Percentiles rank a stretch among this genome's conserved stretches.
phyloP scores from a whole-genome alignment of 2,113 vertebrate genomes.

The Poeciliopsis retropinna region DNA sequence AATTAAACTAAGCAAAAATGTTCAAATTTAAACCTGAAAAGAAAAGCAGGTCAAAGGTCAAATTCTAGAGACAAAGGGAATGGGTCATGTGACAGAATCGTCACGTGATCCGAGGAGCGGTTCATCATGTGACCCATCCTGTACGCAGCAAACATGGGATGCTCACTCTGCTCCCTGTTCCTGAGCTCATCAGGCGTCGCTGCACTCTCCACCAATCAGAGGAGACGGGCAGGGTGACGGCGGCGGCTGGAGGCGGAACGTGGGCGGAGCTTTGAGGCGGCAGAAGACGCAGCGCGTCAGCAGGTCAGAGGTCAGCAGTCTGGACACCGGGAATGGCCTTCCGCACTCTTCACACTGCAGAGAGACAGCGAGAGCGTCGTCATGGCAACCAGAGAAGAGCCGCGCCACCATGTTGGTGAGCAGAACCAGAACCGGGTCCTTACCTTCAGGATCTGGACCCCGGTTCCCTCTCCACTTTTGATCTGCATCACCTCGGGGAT shows the following conservation, averaged over 20 bases:
- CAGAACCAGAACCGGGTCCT: no score
- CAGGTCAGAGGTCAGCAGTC: constrained; percentile 39
- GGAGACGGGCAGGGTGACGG: constrained; percentile 1
- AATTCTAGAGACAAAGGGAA: no score
- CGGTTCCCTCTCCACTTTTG: constrained; percentile 45
- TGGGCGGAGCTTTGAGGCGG: constrained; percentile 39
- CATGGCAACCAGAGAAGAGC: not conserved
- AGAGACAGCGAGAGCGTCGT: no score
- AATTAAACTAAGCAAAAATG: no score
- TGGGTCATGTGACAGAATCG: not conserved
- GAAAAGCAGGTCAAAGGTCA: no score
- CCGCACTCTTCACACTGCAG: constrained; percentile 64
- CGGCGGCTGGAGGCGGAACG: constrained; percentile 26
- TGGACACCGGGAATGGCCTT: constrained; percentile 41
- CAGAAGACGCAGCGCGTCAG: constrained; percentile 62
- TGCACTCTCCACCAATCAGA: no score
- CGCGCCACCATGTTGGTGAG: no score
- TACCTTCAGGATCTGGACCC: constrained; percentile 49
- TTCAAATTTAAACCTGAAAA: no score
- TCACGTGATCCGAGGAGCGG: not conserved
- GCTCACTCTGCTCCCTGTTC: no score
- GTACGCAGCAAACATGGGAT: no score
- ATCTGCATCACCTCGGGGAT: constrained; percentile 69
- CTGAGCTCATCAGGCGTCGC: no score
- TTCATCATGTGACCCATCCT: not conserved